These are phyloP conservation scores for Phyto melanocephala DNA, from an alignment of 2,888 invertebrate genomes.

Conservation along the genomic window DNA sequence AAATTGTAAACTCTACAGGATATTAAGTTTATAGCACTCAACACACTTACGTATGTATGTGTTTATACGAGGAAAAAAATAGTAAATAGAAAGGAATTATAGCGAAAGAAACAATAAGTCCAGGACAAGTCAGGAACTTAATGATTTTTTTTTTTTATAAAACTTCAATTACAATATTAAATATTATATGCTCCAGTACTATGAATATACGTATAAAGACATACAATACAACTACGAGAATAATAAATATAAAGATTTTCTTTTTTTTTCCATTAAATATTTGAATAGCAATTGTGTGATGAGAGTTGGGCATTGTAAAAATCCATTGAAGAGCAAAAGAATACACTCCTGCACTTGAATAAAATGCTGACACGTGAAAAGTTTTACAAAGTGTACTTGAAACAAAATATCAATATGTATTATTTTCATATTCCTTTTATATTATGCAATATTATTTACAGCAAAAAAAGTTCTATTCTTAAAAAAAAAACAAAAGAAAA, in stretches of 20 bases:
- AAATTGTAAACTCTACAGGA: conserved; percentile 54
- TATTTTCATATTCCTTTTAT: neutral
- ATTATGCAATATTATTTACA: neutral
- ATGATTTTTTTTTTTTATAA: neutral
- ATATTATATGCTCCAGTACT: neutral
- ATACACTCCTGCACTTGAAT: conserved; percentile 14
- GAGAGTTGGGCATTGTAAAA: neutral
- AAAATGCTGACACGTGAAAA: conserved; percentile 58
- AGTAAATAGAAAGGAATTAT: conserved; percentile 13
- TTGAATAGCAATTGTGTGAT: neutral
- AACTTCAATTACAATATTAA: conserved; percentile 34
- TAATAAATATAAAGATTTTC: too few species aligned
- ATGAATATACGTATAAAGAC: neutral
- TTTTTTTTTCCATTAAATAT: too few species aligned
- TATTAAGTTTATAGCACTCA: conserved; percentile 51
- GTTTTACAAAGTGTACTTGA: conserved; percentile 35
- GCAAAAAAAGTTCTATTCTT: neutral
- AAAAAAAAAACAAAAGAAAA: neutral
- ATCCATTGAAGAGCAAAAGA: neutral
- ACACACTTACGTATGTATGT: neutral
- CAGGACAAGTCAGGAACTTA: conserved; percentile 8
- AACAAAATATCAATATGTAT: conserved; percentile 1
- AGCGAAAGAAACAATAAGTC: neutral
- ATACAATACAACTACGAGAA: too few species aligned
- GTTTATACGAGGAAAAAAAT: neutral